phyloP scores from a whole-genome alignment of 2,888 invertebrate genomes.

The Brachypalpus laphriformis region DNA sequence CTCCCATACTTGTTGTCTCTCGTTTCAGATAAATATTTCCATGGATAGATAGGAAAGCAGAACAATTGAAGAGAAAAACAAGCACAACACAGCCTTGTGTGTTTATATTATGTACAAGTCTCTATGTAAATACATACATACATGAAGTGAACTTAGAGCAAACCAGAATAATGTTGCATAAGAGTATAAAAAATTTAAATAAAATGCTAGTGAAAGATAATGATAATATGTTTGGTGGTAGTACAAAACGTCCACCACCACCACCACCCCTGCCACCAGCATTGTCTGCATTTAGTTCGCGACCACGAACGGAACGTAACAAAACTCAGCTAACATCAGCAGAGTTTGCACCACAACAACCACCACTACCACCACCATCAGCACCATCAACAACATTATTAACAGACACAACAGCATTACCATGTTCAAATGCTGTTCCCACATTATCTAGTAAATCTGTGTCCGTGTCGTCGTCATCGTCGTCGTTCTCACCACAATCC shows the following conservation, averaged over 20 bases:
- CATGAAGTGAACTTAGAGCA: neutral
- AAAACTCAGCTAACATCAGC: slow-evolving; percentile 14
- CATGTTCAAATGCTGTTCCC: slow-evolving; percentile 8
- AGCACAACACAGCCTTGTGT: neutral
- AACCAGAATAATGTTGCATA: slow-evolving; percentile 38
- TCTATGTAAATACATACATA: slow-evolving; percentile 6
- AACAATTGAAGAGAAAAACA: neutral
- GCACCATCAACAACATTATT: slow-evolving; percentile 20
- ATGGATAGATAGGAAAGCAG: neutral
- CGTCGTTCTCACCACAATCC: slow-evolving; percentile 27
- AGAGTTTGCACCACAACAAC: slow-evolving; percentile 9
- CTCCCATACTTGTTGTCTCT: neutral
- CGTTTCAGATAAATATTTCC: slow-evolving; percentile 1
- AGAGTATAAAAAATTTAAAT: slow-evolving; percentile 53
- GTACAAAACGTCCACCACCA: slow-evolving; percentile 74
- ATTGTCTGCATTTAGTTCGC: neutral
- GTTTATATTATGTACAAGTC: slow-evolving; percentile 15
- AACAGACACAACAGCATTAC: slow-evolving; percentile 5
- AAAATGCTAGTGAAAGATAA: slow-evolving; percentile 60
- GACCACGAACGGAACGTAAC: slow-evolving; percentile 17
- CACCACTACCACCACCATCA: slow-evolving; percentile 9
- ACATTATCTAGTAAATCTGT: slow-evolving; percentile 46
- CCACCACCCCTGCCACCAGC: slow-evolving; percentile 20
- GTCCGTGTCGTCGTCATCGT: slow-evolving; percentile 40
- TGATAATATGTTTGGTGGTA: slow-evolving; percentile 74